A percentile compares a stretch with the other conserved stretches of the same genome.
phyloP scores from a whole-genome alignment of 2,888 invertebrate species.

The Lasioglossum calceatum region DNA sequence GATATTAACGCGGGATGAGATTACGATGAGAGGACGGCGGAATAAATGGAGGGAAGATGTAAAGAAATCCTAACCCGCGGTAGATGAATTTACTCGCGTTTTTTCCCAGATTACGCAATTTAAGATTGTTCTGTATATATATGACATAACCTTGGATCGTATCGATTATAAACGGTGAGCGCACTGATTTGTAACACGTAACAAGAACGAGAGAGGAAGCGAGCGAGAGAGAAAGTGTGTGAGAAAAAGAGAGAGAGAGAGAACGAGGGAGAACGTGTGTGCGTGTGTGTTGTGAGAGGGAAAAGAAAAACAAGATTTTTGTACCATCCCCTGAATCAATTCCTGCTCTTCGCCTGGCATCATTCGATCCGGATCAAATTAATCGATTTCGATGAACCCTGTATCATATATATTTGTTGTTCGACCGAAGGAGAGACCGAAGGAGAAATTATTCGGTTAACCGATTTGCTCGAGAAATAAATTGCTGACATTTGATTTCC shows the following conservation, averaged over 20 bases:
- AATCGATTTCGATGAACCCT: slow-evolving; percentile 43
- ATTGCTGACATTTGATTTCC: not conserved
- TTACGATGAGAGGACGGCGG: not conserved
- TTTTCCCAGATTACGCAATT: slow-evolving; percentile 73
- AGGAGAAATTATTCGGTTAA: not conserved
- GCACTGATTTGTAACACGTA: slow-evolving; percentile 81
- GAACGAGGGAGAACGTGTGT: not conserved
- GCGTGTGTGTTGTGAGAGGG: not conserved
- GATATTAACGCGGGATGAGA: slow-evolving; percentile 12
- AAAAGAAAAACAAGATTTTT: slow-evolving; percentile 50
- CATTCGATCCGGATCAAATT: slow-evolving; percentile 45
- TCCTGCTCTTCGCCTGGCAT: slow-evolving; percentile 58
- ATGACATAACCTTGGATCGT: slow-evolving; percentile 78
- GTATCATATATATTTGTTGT: not conserved
- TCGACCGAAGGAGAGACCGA: not conserved
- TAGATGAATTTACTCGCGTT: slow-evolving; percentile 71
- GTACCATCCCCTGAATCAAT: slow-evolving; percentile 56
- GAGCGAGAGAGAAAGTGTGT: slow-evolving; percentile 27
- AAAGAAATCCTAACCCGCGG: slow-evolving; percentile 53
- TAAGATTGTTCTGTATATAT: slow-evolving; percentile 78
- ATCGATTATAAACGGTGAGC: slow-evolving; percentile 80
- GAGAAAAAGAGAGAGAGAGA: slow-evolving; percentile 1
- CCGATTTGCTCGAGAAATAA: not conserved
- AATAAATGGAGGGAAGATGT: slow-evolving; percentile 24
- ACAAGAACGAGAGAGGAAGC: slow-evolving; percentile 49